phyloP scores from a whole-genome alignment of 2,113 vertebrate species.

The Pontoporia blainvillei region DNA sequence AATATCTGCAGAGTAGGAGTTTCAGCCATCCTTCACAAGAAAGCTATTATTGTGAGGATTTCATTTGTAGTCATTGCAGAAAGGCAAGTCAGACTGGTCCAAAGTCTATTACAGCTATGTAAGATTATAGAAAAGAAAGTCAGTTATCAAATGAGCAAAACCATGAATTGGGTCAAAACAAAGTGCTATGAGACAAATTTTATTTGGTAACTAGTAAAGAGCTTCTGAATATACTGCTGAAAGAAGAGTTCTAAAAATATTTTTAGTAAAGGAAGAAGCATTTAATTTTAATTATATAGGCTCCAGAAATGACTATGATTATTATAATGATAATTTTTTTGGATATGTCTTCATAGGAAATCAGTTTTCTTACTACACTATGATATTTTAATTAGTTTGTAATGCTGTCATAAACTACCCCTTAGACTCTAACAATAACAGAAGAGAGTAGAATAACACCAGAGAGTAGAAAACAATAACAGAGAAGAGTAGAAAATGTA shows the following conservation, averaged over 20 bases:
- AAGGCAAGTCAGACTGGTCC: neutral
- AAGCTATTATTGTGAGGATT: neutral
- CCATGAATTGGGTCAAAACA: neutral
- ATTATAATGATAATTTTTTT: neutral
- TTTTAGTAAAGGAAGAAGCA: neutral
- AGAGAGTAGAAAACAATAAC: neutral
- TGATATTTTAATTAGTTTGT: neutral
- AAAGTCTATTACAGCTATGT: neutral
- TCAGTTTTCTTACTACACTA: neutral
- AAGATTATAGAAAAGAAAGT: neutral
- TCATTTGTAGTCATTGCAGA: neutral
- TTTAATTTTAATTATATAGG: neutral
- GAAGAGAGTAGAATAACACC: neutral
- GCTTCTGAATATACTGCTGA: neutral
- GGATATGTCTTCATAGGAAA: neutral
- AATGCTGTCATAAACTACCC: neutral
- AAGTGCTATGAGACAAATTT: neutral
- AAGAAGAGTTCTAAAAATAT: neutral
- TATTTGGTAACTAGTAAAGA: neutral
- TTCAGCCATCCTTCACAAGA: neutral
- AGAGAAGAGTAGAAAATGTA: neutral
- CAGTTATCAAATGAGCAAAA: neutral
- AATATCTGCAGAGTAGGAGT: neutral
- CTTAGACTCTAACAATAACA: neutral
- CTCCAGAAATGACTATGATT: neutral